A percentile compares a stretch with the other conserved stretches of the same genome.
These are phyloP conservation scores for Todus mexicanus DNA, from an alignment of 2,797 vertebrate species.

Conservation along the genomic window DNA sequence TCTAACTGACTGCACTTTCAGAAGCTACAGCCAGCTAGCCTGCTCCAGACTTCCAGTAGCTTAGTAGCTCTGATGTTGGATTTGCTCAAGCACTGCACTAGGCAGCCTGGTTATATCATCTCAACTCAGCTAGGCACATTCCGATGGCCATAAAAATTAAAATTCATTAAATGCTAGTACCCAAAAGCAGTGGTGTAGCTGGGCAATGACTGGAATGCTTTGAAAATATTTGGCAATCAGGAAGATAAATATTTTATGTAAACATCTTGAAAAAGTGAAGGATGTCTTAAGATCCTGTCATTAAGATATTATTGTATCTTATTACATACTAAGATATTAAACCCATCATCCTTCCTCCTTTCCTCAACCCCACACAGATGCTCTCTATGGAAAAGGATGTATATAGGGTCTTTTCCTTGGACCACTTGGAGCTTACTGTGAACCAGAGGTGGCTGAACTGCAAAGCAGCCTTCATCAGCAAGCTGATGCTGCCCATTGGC, in stretches of 20 bases:
- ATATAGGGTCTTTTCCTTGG: background rate
- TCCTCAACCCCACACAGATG: background rate
- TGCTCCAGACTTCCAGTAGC: background rate
- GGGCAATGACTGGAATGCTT: background rate
- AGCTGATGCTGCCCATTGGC: background rate
- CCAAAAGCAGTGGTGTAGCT: background rate
- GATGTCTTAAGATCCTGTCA: background rate
- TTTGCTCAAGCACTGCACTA: background rate
- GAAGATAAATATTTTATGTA: background rate
- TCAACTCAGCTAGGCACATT: background rate
- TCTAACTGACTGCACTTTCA: background rate
- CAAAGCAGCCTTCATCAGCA: background rate
- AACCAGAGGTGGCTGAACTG: background rate
- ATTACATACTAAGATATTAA: background rate
- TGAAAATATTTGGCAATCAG: background rate
- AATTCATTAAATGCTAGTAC: background rate
- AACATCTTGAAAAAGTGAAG: background rate
- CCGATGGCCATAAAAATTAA: background rate
- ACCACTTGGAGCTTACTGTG: background rate
- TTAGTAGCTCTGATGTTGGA: background rate
- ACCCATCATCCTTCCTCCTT: background rate
- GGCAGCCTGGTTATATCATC: background rate
- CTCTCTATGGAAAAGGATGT: background rate
- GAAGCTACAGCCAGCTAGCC: background rate
- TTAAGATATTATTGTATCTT: background rate